Evolutionary conservation across 2,113 vertebrate species (phyloP).

Genomic region (Esox niger): DNA sequence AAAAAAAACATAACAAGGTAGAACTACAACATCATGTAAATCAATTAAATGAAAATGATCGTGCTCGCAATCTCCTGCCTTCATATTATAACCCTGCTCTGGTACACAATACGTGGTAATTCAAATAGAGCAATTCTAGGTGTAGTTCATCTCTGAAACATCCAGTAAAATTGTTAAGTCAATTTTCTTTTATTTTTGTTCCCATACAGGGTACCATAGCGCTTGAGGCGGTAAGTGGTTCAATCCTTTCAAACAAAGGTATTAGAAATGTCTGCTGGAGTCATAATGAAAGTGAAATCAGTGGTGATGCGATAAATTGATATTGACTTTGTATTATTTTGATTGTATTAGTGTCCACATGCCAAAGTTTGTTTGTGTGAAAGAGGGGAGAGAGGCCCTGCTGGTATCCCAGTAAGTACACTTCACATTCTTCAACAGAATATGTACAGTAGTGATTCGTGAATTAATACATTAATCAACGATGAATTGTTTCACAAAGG

Average conservation of each 20-base stretch:
- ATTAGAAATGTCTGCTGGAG: background rate
- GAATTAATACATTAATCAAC: background rate
- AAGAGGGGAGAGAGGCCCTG: conserved; percentile 75
- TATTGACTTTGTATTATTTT: conserved; percentile 1
- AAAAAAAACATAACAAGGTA: too few relatives aligned
- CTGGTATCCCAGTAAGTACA: conserved; percentile 78
- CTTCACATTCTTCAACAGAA: background rate
- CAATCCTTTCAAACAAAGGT: background rate
- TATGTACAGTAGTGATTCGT: background rate
- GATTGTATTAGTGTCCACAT: conserved; percentile 71
- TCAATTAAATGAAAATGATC: background rate
- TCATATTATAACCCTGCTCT: background rate
- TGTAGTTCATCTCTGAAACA: too few relatives aligned
- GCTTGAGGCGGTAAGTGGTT: conserved; percentile 72
- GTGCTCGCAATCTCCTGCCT: too few relatives aligned
- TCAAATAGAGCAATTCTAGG: background rate
- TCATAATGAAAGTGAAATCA: background rate
- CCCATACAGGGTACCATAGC: conserved; percentile 73
- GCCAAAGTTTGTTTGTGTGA: conserved; percentile 74
- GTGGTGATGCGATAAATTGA: background rate
- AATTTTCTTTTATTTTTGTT: conserved; percentile 47
- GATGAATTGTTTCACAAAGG: conserved; percentile 47
- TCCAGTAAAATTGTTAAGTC: background rate
- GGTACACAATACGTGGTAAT: background rate
- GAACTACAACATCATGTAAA: background rate